These are phyloP conservation scores for Mongoloraphidia duomilia DNA, from an alignment of 2,888 invertebrate genomes.

Conservation along the genomic window DNA sequence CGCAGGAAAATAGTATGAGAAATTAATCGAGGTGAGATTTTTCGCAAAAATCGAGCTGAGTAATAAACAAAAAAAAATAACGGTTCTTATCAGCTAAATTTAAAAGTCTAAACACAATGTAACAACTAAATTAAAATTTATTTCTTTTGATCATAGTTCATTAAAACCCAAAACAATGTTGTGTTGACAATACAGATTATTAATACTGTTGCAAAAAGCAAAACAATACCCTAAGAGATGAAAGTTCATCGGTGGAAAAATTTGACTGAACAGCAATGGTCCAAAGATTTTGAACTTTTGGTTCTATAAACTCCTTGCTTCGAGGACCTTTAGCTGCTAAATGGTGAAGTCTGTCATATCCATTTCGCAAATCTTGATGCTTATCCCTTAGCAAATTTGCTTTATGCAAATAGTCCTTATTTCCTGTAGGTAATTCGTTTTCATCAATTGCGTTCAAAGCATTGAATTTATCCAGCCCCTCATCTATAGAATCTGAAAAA, in stretches of 20 bases:
- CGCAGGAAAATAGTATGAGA: no score
- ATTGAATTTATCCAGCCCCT: slow-evolving; percentile 59
- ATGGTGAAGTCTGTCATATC: slow-evolving; percentile 61
- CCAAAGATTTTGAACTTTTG: slow-evolving; percentile 84
- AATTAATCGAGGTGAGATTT: no score
- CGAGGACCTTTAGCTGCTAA: slow-evolving; percentile 63
- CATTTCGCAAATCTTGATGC: slow-evolving; percentile 60
- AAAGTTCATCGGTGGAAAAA: slow-evolving; percentile 68
- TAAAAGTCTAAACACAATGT: no score
- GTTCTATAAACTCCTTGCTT: slow-evolving; percentile 78
- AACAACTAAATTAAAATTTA: no score
- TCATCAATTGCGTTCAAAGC: slow-evolving; percentile 44
- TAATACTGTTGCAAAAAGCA: not conserved
- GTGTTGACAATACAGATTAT: not conserved
- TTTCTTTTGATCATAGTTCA: no score
- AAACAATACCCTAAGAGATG: slow-evolving; percentile 55
- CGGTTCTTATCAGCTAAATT: no score
- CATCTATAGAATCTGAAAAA: slow-evolving; percentile 50
- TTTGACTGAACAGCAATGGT: slow-evolving; percentile 62
- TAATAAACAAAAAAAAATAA: no score
- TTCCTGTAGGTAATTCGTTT: slow-evolving; percentile 33
- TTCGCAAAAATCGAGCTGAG: no score
- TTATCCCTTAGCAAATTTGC: slow-evolving; percentile 59
- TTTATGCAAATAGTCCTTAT: slow-evolving; percentile 49
- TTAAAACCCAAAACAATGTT: not conserved